phyloP scores from a whole-genome alignment of 1,140 invertebrate genomes.

The Diabrotica virgifera region DNA sequence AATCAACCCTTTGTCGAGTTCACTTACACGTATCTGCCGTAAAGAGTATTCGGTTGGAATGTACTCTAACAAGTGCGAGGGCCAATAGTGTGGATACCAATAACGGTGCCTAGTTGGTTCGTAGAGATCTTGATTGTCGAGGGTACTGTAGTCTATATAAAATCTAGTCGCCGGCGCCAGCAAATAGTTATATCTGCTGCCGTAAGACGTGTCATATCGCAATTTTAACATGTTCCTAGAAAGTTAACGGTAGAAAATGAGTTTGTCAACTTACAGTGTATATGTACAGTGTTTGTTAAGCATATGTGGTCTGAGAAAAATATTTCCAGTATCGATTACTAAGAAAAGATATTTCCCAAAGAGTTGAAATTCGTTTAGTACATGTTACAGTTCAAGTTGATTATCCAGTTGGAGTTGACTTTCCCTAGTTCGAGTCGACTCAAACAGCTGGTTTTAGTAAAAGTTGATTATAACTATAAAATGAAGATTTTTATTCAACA shows the following conservation, averaged over 20 bases:
- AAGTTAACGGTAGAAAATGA: neutral
- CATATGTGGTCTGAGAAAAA: neutral
- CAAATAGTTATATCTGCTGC: conserved; percentile 12
- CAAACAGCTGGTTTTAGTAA: no score
- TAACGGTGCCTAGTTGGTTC: neutral
- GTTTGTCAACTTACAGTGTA: no score
- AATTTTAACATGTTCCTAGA: conserved; percentile 12
- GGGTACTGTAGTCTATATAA: conserved; percentile 8
- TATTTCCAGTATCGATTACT: neutral
- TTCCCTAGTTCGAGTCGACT: no score
- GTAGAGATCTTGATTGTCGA: neutral
- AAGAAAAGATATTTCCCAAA: no score
- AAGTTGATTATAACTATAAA: no score
- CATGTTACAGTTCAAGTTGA: no score
- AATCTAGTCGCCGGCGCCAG: conserved; percentile 3
- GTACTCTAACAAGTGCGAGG: conserved; percentile 18
- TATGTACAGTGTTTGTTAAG: no score
- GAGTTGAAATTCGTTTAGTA: no score
- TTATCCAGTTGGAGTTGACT: no score
- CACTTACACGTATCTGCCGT: conserved; percentile 14
- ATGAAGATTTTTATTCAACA: no score
- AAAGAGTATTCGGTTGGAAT: conserved; percentile 13
- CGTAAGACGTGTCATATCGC: conserved; percentile 17
- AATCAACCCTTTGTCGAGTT: neutral
- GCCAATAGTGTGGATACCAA: conserved; percentile 19